A percentile compares a stretch with the other conserved stretches of the same genome.
These are phyloP conservation scores for Apodemia hepburni DNA, from an alignment of 2,888 invertebrate genomes.

Conservation along the genomic window DNA sequence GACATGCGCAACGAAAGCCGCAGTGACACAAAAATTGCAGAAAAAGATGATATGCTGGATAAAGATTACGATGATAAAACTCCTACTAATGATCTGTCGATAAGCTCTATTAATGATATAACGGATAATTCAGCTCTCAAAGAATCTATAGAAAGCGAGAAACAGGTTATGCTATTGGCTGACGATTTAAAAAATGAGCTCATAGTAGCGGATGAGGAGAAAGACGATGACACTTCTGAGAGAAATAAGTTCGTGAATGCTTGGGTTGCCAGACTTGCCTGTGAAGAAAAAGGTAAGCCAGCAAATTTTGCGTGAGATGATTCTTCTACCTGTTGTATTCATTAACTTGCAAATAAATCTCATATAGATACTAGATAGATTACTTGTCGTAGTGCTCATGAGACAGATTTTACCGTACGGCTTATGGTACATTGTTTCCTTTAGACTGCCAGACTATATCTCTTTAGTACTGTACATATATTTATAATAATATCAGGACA, in stretches of 20 bases:
- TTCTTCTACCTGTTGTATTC: background rate
- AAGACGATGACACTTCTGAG: constrained; percentile 74
- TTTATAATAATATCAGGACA: too few relatives aligned
- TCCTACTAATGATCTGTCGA: constrained; percentile 72
- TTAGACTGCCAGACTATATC: too few relatives aligned
- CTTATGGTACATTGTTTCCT: too few relatives aligned
- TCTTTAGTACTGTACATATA: too few relatives aligned
- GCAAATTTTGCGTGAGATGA: background rate
- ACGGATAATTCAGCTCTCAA: constrained; percentile 71
- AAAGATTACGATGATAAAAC: constrained; percentile 66
- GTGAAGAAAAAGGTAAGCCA: constrained; percentile 66
- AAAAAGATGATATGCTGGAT: constrained; percentile 52
- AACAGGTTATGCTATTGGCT: constrained; percentile 61
- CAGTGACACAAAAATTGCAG: constrained; percentile 44
- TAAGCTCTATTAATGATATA: constrained; percentile 71
- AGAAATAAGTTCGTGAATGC: constrained; percentile 74
- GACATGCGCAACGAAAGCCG: constrained; percentile 53
- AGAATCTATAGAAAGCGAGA: constrained; percentile 73
- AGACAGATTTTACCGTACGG: too few relatives aligned
- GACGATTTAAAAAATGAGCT: constrained; percentile 75
- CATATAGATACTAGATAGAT: too few relatives aligned
- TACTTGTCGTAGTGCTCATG: too few relatives aligned
- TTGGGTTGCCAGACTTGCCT: constrained; percentile 67
- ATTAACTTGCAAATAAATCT: too few relatives aligned
- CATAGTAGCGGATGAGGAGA: constrained; percentile 73